Percentiles rank a stretch among this genome's conserved stretches.
These are phyloP conservation scores for Clostera curtula DNA, from an alignment of 2,888 invertebrate genomes.

Conservation along the genomic window DNA sequence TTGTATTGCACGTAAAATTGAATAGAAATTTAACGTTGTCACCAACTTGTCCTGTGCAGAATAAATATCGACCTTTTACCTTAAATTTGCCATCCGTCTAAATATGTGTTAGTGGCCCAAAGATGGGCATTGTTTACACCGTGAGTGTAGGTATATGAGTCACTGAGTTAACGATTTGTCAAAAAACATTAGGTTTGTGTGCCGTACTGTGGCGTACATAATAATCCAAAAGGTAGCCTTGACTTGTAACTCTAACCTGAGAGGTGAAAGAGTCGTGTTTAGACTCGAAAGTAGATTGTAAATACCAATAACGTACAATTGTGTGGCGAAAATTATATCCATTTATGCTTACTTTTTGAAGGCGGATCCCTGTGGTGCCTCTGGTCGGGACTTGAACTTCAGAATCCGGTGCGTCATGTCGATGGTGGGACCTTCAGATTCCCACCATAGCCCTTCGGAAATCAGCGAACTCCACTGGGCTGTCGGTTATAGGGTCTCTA, in stretches of 20 bases:
- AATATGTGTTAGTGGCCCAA: conserved; percentile 6
- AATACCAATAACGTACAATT: conserved; percentile 10
- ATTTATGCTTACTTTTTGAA: too few relatives aligned
- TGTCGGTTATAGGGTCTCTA: too few relatives aligned
- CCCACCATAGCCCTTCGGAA: too few relatives aligned
- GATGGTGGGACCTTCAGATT: too few relatives aligned
- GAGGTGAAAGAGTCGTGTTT: conserved; percentile 37
- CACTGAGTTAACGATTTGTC: conserved; percentile 25
- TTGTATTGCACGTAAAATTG: too few relatives aligned
- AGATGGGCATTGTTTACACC: conserved; percentile 10
- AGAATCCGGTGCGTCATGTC: too few relatives aligned
- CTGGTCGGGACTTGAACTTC: too few relatives aligned
- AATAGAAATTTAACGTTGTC: too few relatives aligned
- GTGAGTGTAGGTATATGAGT: conserved; percentile 12
- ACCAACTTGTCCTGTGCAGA: too few relatives aligned
- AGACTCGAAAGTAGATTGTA: conserved; percentile 17
- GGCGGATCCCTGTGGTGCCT: too few relatives aligned
- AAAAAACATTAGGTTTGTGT: conserved; percentile 39
- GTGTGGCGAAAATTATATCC: too few relatives aligned
- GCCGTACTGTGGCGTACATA: conserved; percentile 35
- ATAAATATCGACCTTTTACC: not conserved
- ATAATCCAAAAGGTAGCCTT: conserved; percentile 38
- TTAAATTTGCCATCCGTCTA: conserved; percentile 1
- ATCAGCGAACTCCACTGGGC: too few relatives aligned
- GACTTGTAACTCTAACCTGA: conserved; percentile 30